Evolutionary conservation across 2,113 vertebrate genomes (phyloP).

Genomic region (Poeciliopsis turrubarensis): DNA sequence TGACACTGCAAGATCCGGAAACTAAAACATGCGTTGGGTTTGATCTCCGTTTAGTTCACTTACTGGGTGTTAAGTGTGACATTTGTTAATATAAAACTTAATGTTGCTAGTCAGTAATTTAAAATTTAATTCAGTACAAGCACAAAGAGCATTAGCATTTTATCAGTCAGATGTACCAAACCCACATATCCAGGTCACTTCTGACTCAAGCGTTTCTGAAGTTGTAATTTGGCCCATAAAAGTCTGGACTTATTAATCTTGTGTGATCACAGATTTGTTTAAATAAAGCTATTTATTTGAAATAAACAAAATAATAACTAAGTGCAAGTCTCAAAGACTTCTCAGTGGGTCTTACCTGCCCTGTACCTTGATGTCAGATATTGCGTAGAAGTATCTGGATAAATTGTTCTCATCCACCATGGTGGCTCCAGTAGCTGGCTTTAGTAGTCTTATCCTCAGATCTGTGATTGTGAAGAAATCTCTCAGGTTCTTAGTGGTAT

Average conservation of each 20-base stretch:
- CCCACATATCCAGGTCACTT: too few relatives aligned
- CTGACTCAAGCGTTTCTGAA: too few relatives aligned
- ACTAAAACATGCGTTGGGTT: neutral
- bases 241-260: too few relatives aligned
- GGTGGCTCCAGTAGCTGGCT: constrained; percentile 94
- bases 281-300: neutral
- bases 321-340: neutral
- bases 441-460: constrained; percentile 93
- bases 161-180: too few relatives aligned
- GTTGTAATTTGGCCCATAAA: too few relatives aligned
- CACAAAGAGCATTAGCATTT: too few relatives aligned
- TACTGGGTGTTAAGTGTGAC: constrained; percentile 1
- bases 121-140: too few relatives aligned
- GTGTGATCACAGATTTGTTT: too few relatives aligned
- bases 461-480: constrained; percentile 99
- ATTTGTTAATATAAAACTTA: neutral
- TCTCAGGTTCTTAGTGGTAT: constrained; percentile 97
- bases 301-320: neutral
- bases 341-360: constrained; percentile 88
- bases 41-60: constrained; percentile 5
- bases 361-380: constrained; percentile 97
- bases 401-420: constrained; percentile 95
- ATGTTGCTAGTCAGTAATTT: neutral
- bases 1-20: constrained; percentile 14
- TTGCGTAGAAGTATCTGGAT: constrained; percentile 97